Conservation (phyloP, 2,113 vertebrate genomes). For the Calypte anna region DNA sequence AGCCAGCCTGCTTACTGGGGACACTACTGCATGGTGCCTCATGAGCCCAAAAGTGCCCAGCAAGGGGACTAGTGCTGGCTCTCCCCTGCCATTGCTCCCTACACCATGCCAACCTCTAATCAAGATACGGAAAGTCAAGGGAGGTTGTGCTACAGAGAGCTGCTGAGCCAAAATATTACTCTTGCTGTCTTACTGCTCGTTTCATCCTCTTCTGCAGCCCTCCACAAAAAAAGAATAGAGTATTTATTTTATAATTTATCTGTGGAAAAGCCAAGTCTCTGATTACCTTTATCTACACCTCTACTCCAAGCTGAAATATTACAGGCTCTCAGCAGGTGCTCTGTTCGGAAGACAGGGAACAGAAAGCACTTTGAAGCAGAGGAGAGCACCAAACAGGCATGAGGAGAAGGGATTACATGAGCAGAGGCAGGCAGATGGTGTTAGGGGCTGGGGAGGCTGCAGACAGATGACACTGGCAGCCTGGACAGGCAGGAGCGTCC, state of each 20-base stretch:
- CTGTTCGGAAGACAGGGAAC: neutral
- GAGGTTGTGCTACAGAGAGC: neutral
- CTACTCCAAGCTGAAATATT: neutral
- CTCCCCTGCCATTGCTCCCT: neutral
- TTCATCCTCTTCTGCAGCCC: neutral
- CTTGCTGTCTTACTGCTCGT: neutral
- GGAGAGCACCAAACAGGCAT: fast-evolving
- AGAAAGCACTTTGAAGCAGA: neutral
- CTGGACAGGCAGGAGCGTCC: fast-evolving
- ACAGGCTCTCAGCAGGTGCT: neutral
- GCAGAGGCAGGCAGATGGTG: neutral
- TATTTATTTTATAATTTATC: neutral
- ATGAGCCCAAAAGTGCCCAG: neutral
- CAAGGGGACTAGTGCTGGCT: fast-evolving
- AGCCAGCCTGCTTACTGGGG: neutral
- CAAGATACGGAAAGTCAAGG: neutral
- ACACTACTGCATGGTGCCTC: no score
- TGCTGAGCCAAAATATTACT: neutral
- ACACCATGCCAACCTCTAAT: neutral
- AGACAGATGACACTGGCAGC: neutral
- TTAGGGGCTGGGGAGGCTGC: fast-evolving
- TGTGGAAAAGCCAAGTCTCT: neutral
- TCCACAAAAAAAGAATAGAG: neutral
- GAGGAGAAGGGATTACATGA: neutral
- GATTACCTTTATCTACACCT: neutral